Conservation (phyloP, 2,113 vertebrate genomes). For the Cyanocitta stelleri region DNA sequence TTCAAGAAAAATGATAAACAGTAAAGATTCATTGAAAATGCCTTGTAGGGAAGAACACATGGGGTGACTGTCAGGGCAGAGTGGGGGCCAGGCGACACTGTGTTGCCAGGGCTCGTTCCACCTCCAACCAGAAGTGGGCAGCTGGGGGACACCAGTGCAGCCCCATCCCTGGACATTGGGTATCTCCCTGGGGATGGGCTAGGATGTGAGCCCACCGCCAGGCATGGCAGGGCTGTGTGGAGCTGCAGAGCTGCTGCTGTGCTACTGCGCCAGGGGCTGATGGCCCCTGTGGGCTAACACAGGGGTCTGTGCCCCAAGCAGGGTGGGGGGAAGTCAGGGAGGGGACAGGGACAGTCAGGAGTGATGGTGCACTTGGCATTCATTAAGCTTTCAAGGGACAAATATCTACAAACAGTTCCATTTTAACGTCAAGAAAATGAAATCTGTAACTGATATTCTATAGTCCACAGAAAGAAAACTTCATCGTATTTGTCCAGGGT, state of each 20-base stretch:
- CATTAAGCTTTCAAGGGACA: background rate
- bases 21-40: background rate
- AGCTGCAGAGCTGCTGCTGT: background rate
- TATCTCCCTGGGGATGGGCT: background rate
- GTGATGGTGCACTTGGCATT: background rate
- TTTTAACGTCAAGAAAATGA: background rate
- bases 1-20: background rate
- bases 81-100: rapidly evolving
- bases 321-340: rapidly evolving
- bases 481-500: background rate
- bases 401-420: background rate
- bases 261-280: rapidly evolving
- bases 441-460: background rate
- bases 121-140: background rate
- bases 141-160: background rate
- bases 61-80: background rate
- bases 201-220: rapidly evolving
- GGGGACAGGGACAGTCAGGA: background rate
- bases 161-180: rapidly evolving
- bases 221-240: background rate
- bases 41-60: background rate
- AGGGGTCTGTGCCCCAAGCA: background rate
- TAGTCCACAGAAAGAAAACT: background rate
- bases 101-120: rapidly evolving
- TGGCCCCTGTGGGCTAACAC: rapidly evolving